A percentile compares a stretch with the other conserved stretches of the same genome.
Evolutionary conservation across 1,140 invertebrate genomes (phyloP).

Genomic region (Elymnias hypermnestra): DNA sequence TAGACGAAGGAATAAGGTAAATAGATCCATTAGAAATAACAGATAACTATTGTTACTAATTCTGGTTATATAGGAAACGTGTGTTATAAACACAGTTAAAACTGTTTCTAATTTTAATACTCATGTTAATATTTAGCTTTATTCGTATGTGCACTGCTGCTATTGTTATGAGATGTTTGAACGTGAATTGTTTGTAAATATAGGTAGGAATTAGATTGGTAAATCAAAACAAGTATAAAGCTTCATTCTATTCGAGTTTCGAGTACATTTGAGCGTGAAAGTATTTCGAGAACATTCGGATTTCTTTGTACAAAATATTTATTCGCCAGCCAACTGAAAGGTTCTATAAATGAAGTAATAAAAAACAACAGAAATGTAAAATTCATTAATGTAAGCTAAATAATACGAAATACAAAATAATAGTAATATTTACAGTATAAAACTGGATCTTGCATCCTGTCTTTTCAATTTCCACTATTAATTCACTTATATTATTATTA

Average conservation of each 20-base stretch:
- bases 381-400: no score
- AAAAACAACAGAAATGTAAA: no score
- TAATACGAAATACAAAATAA: no score
- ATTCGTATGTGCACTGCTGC: not conserved
- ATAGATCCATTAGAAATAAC: not conserved
- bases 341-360: no score
- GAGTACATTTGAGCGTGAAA: no score
- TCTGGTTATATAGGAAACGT: not conserved
- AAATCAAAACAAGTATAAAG: not conserved
- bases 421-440: no score
- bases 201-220: constrained; percentile 1
- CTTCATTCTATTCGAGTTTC: not conserved
- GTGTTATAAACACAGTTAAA: not conserved
- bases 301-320: no score
- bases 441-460: no score
- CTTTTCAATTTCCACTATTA: no score
- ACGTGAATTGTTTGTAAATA: constrained; percentile 8
- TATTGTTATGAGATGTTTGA: constrained; percentile 3
- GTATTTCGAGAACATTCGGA: no score
- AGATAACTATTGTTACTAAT: constrained; percentile 7
- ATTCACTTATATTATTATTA: no score
- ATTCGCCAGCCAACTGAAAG: no score
- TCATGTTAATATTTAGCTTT: constrained; percentile 11
- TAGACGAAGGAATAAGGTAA: constrained; percentile 71
- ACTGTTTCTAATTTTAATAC: constrained; percentile 3